Conservation (phyloP, 1,140 invertebrate genomes). For the Heliconius hewitsoni region DNA sequence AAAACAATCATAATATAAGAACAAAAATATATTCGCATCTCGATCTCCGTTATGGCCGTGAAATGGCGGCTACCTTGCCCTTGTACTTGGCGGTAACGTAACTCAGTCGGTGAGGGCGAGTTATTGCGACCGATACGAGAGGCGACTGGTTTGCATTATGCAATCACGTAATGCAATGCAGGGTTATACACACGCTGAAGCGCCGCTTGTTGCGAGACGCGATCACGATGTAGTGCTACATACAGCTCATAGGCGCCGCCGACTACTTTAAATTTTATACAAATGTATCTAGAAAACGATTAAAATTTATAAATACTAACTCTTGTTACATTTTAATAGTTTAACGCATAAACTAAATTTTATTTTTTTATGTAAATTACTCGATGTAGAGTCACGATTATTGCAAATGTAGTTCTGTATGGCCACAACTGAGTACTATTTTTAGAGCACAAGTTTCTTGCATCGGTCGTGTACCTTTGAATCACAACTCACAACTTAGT, state of each 20-base stretch:
- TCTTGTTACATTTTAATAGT: neutral
- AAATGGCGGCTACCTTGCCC: conserved; percentile 51
- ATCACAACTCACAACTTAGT: conserved; percentile 19
- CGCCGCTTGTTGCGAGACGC: conserved; percentile 33
- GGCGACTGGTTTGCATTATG: conserved; percentile 69
- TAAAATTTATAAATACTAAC: neutral
- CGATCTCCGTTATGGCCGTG: conserved; percentile 36
- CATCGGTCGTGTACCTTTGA: conserved; percentile 41
- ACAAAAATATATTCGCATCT: neutral
- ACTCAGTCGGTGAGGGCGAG: conserved; percentile 35
- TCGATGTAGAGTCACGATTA: neutral
- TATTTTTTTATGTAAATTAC: neutral
- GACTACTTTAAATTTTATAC: neutral
- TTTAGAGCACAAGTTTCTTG: conserved; percentile 41
- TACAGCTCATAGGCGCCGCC: neutral
- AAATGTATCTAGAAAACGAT: neutral
- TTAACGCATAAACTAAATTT: neutral
- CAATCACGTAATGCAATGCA: conserved; percentile 49
- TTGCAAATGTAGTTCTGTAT: conserved; percentile 11
- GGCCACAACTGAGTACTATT: conserved; percentile 37
- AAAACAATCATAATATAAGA: neutral
- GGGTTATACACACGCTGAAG: conserved; percentile 24
- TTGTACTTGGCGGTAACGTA: conserved; percentile 49
- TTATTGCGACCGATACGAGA: conserved; percentile 43
- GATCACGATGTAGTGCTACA: conserved; percentile 28